A percentile compares a stretch with the other conserved stretches of the same genome.
phyloP scores from a whole-genome alignment of 2,113 vertebrate species.

The Ceyx margarethae region DNA sequence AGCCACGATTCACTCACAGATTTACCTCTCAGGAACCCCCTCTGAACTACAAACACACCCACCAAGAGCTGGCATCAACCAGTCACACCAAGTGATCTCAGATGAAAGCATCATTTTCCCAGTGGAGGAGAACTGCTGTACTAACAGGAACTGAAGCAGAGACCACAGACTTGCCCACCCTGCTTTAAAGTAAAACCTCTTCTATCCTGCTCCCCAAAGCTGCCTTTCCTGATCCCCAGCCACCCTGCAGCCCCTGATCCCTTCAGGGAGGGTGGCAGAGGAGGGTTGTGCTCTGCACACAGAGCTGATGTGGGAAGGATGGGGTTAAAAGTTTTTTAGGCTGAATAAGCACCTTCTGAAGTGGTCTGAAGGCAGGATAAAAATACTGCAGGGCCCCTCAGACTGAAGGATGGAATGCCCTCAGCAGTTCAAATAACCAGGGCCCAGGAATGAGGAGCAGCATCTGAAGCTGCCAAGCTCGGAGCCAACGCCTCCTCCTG shows the following conservation, averaged over 20 bases:
- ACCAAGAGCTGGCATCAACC: neutral
- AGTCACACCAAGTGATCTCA: neutral
- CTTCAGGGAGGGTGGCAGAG: neutral
- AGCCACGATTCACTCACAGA: neutral
- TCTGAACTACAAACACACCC: neutral
- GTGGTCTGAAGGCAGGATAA: no score
- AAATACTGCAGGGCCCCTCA: no score
- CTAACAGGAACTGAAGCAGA: neutral
- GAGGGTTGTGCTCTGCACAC: neutral
- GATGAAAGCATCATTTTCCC: neutral
- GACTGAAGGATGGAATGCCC: no score
- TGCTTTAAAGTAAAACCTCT: no score
- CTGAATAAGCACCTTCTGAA: no score
- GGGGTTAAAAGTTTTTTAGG: no score
- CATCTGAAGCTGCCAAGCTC: neutral
- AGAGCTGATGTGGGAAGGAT: no score
- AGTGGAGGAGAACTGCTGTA: neutral
- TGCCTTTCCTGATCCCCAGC: neutral
- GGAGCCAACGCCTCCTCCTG: neutral
- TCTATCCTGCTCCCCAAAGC: accelerated
- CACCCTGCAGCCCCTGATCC: neutral
- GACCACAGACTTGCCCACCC: neutral
- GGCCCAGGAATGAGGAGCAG: neutral
- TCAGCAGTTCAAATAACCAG: neutral
- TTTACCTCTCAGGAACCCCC: accelerated